A percentile compares a stretch with the other conserved stretches of the same genome.
These are phyloP conservation scores for Trichomalopsis sarcophagae DNA, from an alignment of 1,140 invertebrate species.

Conservation along the genomic window DNA sequence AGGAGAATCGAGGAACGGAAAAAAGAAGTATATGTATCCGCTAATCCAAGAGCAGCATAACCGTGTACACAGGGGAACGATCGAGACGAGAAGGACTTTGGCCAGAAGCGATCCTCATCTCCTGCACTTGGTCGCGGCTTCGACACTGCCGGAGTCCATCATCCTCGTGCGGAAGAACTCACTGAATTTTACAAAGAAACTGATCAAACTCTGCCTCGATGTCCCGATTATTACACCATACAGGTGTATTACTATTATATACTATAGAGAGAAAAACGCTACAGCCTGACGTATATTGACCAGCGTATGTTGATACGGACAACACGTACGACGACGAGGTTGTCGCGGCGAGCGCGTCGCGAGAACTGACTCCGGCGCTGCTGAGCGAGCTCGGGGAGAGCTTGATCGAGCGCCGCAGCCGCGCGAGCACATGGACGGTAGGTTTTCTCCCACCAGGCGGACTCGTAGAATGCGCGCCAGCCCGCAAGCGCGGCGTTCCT, in stretches of 20 bases:
- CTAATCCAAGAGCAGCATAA: background rate
- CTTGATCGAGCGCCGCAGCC: constrained; percentile 45
- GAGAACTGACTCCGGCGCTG: constrained; percentile 66
- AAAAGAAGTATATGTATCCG: background rate
- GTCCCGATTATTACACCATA: too few species aligned
- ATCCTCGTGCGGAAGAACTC: background rate
- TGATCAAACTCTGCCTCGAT: too few species aligned
- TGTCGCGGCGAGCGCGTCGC: constrained; percentile 68
- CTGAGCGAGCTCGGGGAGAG: background rate
- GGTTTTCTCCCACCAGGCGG: background rate
- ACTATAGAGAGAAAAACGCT: too few species aligned
- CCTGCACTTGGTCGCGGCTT: background rate
- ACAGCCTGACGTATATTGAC: too few species aligned
- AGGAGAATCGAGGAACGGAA: too few species aligned
- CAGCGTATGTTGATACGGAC: background rate
- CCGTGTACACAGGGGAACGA: background rate
- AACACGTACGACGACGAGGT: background rate
- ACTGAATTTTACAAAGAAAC: background rate
- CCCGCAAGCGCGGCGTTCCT: background rate
- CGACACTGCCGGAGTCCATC: background rate
- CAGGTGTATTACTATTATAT: too few species aligned
- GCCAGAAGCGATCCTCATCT: background rate
- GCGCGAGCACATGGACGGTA: constrained; percentile 33
- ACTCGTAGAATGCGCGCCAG: background rate
- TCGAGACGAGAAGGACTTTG: background rate